A percentile compares a stretch with the other conserved stretches of the same genome.
Conservation (phyloP, 2,888 invertebrate genomes). For the Notodonta dromedarius region DNA sequence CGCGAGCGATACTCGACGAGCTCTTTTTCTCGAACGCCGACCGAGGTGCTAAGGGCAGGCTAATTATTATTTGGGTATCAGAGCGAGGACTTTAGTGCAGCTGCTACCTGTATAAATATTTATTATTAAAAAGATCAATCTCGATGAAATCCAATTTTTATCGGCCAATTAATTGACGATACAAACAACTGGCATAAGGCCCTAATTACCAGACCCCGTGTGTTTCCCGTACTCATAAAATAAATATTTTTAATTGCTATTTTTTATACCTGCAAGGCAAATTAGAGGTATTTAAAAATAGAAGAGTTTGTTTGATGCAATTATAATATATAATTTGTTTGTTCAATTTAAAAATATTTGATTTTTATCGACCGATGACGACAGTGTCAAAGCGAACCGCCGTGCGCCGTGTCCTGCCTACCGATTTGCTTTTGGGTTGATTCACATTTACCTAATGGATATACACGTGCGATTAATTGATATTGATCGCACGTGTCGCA, state of each 20-base stretch:
- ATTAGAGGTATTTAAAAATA: not conserved
- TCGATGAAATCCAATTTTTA: conserved; percentile 74
- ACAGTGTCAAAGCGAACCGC: too few relatives aligned
- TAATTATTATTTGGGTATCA: conserved; percentile 84
- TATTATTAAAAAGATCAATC: conserved; percentile 80
- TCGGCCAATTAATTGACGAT: conserved; percentile 51
- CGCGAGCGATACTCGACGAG: conserved; percentile 73
- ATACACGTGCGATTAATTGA: too few relatives aligned
- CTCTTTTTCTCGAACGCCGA: conserved; percentile 75
- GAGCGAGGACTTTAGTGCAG: conserved; percentile 80
- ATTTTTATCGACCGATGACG: too few relatives aligned
- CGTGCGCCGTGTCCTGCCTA: too few relatives aligned
- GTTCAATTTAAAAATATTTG: too few relatives aligned
- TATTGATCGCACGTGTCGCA: too few relatives aligned
- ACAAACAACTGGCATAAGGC: conserved; percentile 30
- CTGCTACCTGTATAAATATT: conserved; percentile 85
- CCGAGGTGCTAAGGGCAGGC: conserved; percentile 83
- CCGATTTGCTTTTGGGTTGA: too few relatives aligned
- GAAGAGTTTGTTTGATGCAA: too few relatives aligned
- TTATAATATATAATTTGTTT: too few relatives aligned
- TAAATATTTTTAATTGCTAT: conserved; percentile 1
- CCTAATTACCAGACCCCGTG: not conserved
- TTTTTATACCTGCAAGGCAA: not conserved
- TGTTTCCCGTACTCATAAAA: not conserved
- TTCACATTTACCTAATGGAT: too few relatives aligned